Conservation (phyloP, 2,888 invertebrate species). For the Congeria kusceri region DNA sequence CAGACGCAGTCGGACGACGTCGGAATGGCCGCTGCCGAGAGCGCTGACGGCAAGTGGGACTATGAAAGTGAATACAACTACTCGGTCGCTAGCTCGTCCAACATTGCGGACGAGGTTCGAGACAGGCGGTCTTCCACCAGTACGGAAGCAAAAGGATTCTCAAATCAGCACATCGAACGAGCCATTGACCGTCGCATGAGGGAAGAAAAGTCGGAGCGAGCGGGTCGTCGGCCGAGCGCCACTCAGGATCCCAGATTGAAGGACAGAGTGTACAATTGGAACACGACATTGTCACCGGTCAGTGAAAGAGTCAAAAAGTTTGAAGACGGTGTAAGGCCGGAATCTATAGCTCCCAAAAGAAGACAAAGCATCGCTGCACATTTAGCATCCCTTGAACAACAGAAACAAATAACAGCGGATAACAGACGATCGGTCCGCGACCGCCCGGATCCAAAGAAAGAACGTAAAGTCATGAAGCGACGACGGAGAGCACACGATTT, state of each 20-base stretch:
- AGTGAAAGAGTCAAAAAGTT: conserved; percentile 17
- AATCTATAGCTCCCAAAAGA: conserved; percentile 3
- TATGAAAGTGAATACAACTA: conserved; percentile 55
- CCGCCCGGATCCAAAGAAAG: conserved; percentile 20
- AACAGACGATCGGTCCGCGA: conserved; percentile 16
- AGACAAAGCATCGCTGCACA: conserved; percentile 14
- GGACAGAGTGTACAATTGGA: not conserved
- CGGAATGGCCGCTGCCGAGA: not conserved
- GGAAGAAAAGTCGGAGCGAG: not conserved
- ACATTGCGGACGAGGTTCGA: conserved; percentile 43
- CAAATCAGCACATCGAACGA: conserved; percentile 32
- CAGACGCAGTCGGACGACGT: conserved; percentile 18
- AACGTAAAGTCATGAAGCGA: conserved; percentile 27
- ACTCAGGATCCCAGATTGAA: conserved; percentile 2
- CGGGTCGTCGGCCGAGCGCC: not conserved
- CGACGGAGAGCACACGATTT: conserved; percentile 23
- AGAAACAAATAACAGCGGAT: not conserved
- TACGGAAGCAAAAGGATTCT: not conserved
- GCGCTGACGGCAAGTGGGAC: conserved; percentile 38
- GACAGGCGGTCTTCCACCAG: conserved; percentile 11
- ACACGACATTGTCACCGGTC: conserved; percentile 9
- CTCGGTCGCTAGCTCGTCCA: conserved; percentile 45
- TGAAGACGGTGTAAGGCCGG: conserved; percentile 18
- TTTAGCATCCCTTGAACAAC: not conserved
- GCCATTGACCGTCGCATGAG: conserved; percentile 31